Conservation (phyloP, 2,888 invertebrate genomes). For the Pollenia griseotomentosa region DNA sequence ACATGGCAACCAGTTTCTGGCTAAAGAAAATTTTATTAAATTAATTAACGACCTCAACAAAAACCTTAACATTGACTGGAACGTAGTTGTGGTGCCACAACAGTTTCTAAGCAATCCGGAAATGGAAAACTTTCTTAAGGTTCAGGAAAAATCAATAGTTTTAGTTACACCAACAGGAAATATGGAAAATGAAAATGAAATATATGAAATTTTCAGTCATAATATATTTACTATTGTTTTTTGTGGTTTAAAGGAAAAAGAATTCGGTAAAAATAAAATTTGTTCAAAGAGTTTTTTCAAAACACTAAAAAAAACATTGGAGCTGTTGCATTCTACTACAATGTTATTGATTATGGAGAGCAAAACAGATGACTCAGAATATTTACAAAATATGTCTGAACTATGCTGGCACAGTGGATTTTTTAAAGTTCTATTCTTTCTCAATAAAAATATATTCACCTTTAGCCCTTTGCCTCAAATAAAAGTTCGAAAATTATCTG, state of each 20-base stretch:
- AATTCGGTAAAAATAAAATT: no score
- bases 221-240: slow-evolving; percentile 13
- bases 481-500: neutral
- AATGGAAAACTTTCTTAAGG: neutral
- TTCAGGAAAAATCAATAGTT: neutral
- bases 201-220: neutral
- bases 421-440: slow-evolving; percentile 26
- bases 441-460: slow-evolving; percentile 14
- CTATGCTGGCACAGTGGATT: slow-evolving; percentile 38
- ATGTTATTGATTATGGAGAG: slow-evolving; percentile 24
- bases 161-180: neutral
- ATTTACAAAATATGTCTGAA: slow-evolving; percentile 13
- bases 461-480: slow-evolving; percentile 2
- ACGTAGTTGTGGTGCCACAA: neutral
- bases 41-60: slow-evolving; percentile 33
- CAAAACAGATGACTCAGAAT: neutral
- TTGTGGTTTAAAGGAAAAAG: neutral
- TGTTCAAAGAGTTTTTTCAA: neutral
- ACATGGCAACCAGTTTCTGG: neutral
- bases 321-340: slow-evolving; percentile 28
- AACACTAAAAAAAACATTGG: neutral
- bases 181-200: neutral
- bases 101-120: neutral
- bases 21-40: slow-evolving; percentile 24
- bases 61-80: slow-evolving; percentile 29